Conservation (phyloP, 2,888 invertebrate species). For the Falcaria lacertinaria region DNA sequence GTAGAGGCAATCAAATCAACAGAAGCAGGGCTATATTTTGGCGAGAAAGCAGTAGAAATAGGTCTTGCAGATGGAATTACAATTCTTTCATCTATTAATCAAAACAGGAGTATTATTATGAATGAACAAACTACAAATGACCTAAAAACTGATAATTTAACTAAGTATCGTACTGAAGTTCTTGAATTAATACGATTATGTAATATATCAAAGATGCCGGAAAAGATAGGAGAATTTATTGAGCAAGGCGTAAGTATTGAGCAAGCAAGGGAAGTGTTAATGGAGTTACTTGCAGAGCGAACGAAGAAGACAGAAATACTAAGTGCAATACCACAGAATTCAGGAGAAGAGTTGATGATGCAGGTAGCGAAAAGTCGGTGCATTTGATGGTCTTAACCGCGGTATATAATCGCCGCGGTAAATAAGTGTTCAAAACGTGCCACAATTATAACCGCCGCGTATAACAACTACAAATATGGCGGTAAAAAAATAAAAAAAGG, state of each 20-base stretch:
- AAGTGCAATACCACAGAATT: slow-evolving; percentile 6
- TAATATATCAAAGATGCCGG: slow-evolving; percentile 4
- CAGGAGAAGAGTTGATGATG: slow-evolving; percentile 8
- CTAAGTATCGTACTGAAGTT: slow-evolving; percentile 7
- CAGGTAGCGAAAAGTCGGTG: slow-evolving; percentile 5
- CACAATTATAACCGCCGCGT: too few relatives aligned
- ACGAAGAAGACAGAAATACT: slow-evolving; percentile 5
- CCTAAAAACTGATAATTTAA: slow-evolving; percentile 4
- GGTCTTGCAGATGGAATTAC: slow-evolving; percentile 8
- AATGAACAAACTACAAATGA: slow-evolving; percentile 1
- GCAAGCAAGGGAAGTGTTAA: slow-evolving; percentile 8
- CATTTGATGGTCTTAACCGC: too few relatives aligned
- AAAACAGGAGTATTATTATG: slow-evolving; percentile 7
- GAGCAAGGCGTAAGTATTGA: slow-evolving; percentile 7
- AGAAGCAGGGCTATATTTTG: slow-evolving; percentile 9
- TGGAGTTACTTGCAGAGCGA: slow-evolving; percentile 8
- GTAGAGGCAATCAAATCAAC: slow-evolving; percentile 4
- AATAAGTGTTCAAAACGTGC: too few relatives aligned
- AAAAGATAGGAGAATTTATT: slow-evolving; percentile 8
- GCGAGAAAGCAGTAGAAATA: slow-evolving; percentile 6
- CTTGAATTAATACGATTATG: slow-evolving; percentile 8
- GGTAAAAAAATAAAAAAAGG: slow-evolving; percentile 1
- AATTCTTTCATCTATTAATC: slow-evolving; percentile 7
- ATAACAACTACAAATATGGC: too few relatives aligned
- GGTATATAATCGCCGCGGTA: too few relatives aligned